These are phyloP conservation scores for Camptogramma bilineatum DNA, from an alignment of 2,888 invertebrate genomes.

Conservation along the genomic window DNA sequence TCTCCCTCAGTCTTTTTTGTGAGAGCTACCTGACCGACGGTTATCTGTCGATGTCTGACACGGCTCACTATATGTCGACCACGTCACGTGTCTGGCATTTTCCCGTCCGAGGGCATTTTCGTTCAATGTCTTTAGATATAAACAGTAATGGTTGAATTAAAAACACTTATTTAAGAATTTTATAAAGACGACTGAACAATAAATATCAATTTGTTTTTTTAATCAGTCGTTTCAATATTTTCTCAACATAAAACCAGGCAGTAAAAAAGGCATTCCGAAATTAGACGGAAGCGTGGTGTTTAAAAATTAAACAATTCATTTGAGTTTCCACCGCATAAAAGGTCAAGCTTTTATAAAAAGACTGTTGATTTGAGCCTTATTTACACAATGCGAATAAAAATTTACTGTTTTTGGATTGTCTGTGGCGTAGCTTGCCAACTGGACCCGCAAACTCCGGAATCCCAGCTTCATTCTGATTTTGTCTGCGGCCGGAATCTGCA, in stretches of 20 bases:
- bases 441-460: slow-evolving; percentile 58
- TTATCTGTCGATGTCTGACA: too few relatives aligned
- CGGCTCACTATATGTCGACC: too few relatives aligned
- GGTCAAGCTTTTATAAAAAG: slow-evolving; percentile 46
- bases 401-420: slow-evolving; percentile 46
- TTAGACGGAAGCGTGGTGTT: slow-evolving; percentile 2
- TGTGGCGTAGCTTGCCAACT: slow-evolving; percentile 59
- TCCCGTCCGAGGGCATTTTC: too few relatives aligned
- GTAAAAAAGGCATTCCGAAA: slow-evolving; percentile 13
- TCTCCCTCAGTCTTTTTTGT: too few relatives aligned
- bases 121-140: too few relatives aligned
- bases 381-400: slow-evolving; percentile 49
- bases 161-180: too few relatives aligned
- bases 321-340: slow-evolving; percentile 43
- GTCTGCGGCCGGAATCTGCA: slow-evolving; percentile 57
- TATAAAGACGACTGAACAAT: too few relatives aligned
- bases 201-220: too few relatives aligned
- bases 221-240: background rate
- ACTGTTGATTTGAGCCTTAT: slow-evolving; percentile 50
- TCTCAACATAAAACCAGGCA: background rate
- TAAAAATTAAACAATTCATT: slow-evolving; percentile 27
- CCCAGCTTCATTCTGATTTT: slow-evolving; percentile 57
- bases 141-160: too few relatives aligned
- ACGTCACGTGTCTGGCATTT: too few relatives aligned
- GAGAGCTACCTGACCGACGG: too few relatives aligned